A percentile compares a stretch with the other conserved stretches of the same genome.
Conservation (phyloP, 1,140 invertebrate species). For the Lerema accius region DNA sequence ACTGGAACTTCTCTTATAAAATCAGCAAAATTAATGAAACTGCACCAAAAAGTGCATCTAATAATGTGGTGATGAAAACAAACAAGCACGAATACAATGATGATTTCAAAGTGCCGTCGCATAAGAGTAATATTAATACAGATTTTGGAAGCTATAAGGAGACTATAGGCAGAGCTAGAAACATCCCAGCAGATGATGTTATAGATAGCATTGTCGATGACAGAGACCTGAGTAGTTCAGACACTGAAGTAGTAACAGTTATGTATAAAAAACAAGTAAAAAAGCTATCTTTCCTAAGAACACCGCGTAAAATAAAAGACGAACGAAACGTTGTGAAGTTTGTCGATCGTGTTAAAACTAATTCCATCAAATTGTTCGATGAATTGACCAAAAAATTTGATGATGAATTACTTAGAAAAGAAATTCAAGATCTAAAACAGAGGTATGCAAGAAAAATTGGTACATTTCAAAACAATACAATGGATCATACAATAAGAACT, state of each 20-base stretch:
- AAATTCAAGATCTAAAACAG: conserved; percentile 9
- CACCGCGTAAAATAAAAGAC: conserved; percentile 15
- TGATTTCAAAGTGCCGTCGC: too few relatives aligned
- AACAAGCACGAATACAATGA: too few relatives aligned
- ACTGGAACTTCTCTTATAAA: conserved; percentile 16
- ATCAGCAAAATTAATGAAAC: background rate
- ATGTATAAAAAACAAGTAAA: background rate
- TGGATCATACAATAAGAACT: conserved; percentile 5
- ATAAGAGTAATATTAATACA: too few relatives aligned
- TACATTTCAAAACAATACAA: conserved; percentile 6
- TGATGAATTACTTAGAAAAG: background rate
- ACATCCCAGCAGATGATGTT: too few relatives aligned
- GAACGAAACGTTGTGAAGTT: background rate
- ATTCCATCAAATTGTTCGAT: background rate
- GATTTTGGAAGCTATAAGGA: too few relatives aligned
- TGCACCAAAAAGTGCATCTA: too few relatives aligned
- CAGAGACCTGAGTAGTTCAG: background rate
- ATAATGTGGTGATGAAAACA: too few relatives aligned
- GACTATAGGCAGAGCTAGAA: too few relatives aligned
- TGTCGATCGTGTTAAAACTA: background rate
- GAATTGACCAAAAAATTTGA: background rate
- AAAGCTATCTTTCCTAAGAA: background rate
- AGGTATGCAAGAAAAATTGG: background rate
- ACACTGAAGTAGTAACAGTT: background rate
- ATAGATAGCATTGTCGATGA: too few relatives aligned